phyloP scores from a whole-genome alignment of 2,113 vertebrate species.

The Tychaedon coryphoeus region DNA sequence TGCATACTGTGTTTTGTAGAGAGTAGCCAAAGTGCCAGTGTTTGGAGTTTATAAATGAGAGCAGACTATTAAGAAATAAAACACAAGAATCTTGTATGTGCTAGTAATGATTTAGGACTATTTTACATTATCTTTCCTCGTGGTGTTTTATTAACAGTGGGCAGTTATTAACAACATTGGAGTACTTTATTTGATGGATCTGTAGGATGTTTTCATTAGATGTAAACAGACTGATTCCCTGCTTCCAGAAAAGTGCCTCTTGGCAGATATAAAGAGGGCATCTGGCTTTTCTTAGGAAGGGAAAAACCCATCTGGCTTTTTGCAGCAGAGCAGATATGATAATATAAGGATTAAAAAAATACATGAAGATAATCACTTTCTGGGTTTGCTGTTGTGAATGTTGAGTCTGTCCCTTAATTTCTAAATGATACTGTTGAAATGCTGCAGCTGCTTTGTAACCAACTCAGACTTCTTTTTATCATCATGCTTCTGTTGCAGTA shows the following conservation, averaged over 20 bases:
- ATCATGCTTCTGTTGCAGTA: not conserved
- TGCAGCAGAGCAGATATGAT: not conserved
- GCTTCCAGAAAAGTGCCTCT: not conserved
- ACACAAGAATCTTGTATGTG: not conserved
- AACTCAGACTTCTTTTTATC: not conserved
- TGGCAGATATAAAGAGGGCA: not conserved
- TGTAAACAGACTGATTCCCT: not conserved
- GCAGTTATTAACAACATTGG: not conserved
- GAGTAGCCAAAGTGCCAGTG: not conserved
- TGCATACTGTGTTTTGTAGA: not conserved
- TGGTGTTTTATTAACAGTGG: not conserved
- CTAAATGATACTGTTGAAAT: not conserved
- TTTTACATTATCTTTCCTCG: not conserved
- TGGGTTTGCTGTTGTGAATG: not conserved
- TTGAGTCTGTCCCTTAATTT: not conserved
- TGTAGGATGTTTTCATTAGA: conserved; percentile 1
- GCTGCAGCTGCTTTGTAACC: not conserved
- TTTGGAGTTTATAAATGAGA: not conserved
- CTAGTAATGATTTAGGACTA: not conserved
- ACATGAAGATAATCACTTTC: not conserved
- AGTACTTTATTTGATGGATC: not conserved
- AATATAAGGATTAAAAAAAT: not conserved
- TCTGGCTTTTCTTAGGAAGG: conserved; percentile 8
- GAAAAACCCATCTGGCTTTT: conserved; percentile 12
- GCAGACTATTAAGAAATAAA: not conserved